Conservation (phyloP, 2,888 invertebrate genomes). For the Colostygia pectinataria region DNA sequence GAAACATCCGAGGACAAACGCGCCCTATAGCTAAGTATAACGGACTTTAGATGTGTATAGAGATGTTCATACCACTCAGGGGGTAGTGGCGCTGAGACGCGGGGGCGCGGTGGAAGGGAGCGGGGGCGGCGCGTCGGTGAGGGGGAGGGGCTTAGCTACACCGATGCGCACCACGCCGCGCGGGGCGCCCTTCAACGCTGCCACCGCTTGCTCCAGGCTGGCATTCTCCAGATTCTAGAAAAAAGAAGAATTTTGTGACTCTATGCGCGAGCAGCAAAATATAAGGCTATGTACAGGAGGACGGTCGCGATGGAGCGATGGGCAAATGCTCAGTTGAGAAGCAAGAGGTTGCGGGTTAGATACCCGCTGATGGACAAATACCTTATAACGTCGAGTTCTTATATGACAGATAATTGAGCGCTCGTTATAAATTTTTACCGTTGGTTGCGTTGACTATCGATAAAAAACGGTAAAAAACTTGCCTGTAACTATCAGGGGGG, state of each 20-base stretch:
- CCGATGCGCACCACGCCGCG: conserved; percentile 97
- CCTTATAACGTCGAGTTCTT: too few species aligned
- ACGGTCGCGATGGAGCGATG: too few species aligned
- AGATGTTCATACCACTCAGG: conserved; percentile 16
- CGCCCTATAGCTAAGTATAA: neutral
- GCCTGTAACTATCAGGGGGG: too few species aligned
- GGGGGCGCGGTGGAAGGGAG: conserved; percentile 63
- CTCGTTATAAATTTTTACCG: too few species aligned
- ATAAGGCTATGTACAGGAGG: too few species aligned
- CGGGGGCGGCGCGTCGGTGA: conserved; percentile 85
- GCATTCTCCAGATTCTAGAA: conserved; percentile 92
- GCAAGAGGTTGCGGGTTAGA: too few species aligned
- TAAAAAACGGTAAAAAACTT: too few species aligned
- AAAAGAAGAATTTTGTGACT: neutral
- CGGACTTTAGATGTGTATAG: neutral
- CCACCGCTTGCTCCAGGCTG: conserved; percentile 97
- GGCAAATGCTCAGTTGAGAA: too few species aligned
- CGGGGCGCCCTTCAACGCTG: conserved; percentile 97
- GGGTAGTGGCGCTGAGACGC: conserved; percentile 27
- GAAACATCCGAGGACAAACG: neutral
- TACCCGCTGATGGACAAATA: too few species aligned
- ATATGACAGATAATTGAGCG: too few species aligned
- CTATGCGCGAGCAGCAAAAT: neutral
- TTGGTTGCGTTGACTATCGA: too few species aligned
- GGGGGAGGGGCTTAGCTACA: conserved; percentile 95